Base-by-base conservation (phyloP, 2,113 vertebrate species). In the Syngnathus scovelli region DNA sequence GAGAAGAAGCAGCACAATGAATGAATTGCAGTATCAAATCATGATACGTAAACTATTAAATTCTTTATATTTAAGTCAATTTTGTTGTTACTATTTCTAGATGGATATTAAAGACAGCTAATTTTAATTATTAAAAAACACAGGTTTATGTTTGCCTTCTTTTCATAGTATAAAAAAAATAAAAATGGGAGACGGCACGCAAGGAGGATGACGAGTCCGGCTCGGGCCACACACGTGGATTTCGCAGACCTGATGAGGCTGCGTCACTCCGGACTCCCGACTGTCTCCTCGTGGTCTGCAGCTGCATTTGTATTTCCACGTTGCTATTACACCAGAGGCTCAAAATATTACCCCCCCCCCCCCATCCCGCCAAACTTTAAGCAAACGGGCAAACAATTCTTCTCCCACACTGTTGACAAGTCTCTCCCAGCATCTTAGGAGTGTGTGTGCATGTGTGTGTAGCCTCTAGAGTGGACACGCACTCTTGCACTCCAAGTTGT, bases 201-300 rank as follows among this genome's bases (percentile, higher is more conserved):
- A 7, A 18, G 33, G 19, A 9, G 38, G 46, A 39, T 61, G 61
- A 58, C 5, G 23, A 19, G 46, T 66, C 18, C 15, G 11, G 8
- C 60, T 71, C 63, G 60, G 85, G 83, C 87, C 85, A 87, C 87
- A 87, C 87, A 88, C 85, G 79, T 71, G 68, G 85, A 74, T 78
- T 75, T 85, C 68, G 52, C 77, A 83, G 74, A 68, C 82, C 56
- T 55, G 52, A 55, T 52, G 64, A 77, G 80, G 82, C 66, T 78
- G 78, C 52, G 69, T 82, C 81, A 82, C 72, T 79, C 70, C 76
- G 77, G 52, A 55, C 52, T 21, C 52, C 52, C 52, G 76, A 79
- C 73, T 75, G 80, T 78, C 82, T 78, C 77, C 75, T 79, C 75
- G 79, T 78, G 81, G 84, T 82, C 75, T 74, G n/a, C 51, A 54